A percentile compares a stretch with the other conserved stretches of the same genome.
These are phyloP conservation scores for Labrus mixtus DNA, from an alignment of 2,113 vertebrate species.

Conservation along the genomic window DNA sequence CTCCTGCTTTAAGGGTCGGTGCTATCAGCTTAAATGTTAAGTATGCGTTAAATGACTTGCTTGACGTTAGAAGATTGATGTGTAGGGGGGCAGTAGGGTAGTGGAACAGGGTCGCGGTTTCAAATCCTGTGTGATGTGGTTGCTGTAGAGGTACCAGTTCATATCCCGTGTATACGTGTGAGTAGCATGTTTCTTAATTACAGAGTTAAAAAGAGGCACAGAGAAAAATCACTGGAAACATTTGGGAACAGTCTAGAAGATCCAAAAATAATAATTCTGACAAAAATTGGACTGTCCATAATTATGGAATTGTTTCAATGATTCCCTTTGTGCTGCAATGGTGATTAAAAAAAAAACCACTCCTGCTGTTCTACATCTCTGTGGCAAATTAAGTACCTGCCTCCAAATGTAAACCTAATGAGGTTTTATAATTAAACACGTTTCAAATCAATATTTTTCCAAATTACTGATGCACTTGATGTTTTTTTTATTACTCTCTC, in stretches of 20 bases:
- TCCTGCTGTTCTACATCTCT: conserved; percentile 93
- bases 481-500: not conserved
- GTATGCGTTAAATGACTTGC: too few species aligned
- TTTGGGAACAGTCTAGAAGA: not conserved
- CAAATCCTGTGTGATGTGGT: too few species aligned
- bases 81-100: too few species aligned
- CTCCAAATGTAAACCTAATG: not conserved
- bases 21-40: too few species aligned
- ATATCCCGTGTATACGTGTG: too few species aligned
- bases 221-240: not conserved
- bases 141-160: too few species aligned
- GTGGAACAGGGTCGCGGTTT: too few species aligned
- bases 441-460: not conserved
- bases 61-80: too few species aligned
- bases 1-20: too few species aligned
- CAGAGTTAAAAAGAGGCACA: not conserved
- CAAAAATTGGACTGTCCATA: conserved; percentile 37
- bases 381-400: conserved; percentile 92
- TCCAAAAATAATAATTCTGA: not conserved
- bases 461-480: not conserved
- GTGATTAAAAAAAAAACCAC: conserved; percentile 92
- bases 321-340: conserved; percentile 89
- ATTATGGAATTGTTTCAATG: conserved; percentile 86
- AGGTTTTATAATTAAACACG: conserved; percentile 61
- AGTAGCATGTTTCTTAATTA: too few species aligned